Evolutionary conservation across 2,113 vertebrate species (phyloP), one percentile per base, ranked within the genome.

Genomic region (Anhinga rufa): DNA sequence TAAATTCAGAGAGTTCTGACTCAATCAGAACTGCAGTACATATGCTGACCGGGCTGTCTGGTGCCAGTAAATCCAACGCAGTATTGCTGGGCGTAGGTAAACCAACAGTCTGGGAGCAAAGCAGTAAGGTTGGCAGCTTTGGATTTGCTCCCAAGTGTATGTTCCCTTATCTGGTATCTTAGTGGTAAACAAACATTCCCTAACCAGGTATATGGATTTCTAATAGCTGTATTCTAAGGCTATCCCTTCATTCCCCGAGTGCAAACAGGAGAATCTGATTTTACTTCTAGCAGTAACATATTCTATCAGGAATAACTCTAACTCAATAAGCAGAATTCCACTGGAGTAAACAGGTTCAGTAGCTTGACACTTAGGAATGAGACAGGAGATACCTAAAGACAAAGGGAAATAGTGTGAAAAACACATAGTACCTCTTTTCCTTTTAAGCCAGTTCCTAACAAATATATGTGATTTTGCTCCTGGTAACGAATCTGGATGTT

Each of bases 401-500:
- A 21, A 77, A 81, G 57, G 85, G 62, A 72, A 82, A 22, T 18
- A 58, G 38, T 18, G 12, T 72, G 81, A 64, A 92, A 55, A 71
- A 14, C 9, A 70, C 14, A 46, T 2, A 68, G 74, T 98, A 99
- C 99, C 99, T 99, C 99, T 88, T 98, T 98, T 86, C 97, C 98
- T 95, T 99, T 99, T 72, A 99, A 98, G 88, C 98, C 98, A 2
- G 99, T 99, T 88, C 99, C 99, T 96, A 99, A 94, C 90, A 99
- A 93, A 70, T 98, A 99, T 2, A 98, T 69, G 15, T 98, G 95
- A 19, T 97, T 93, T n/a, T 98, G 85, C 79, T 98, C 96, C 89
- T 98, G 96, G 75, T 98, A 99, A 14, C 99, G 98, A 92, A 99
- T 99, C 98, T 99, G 99, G 96, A 99, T 98, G 95, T 99, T 99